phyloP scores from a whole-genome alignment of 2,888 invertebrate species.

The Aethes cnicana region DNA sequence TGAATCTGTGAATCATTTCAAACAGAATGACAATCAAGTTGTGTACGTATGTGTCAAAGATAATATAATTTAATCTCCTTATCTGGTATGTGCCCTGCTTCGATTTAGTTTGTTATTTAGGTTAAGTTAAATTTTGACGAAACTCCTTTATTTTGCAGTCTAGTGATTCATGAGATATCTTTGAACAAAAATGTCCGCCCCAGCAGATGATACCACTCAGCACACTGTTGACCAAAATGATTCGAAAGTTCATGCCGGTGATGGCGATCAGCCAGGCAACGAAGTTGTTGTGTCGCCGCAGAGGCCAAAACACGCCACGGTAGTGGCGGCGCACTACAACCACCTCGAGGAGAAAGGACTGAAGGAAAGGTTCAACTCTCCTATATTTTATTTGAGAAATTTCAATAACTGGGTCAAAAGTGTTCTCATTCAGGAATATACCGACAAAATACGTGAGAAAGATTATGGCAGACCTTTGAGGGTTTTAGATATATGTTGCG shows the following conservation, averaged over 20 bases:
- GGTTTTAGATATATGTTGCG: conserved; percentile 97
- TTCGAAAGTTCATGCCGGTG: conserved; percentile 1
- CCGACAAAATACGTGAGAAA: conserved; percentile 85
- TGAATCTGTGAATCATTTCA: too few relatives aligned
- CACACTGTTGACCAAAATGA: conserved; percentile 5
- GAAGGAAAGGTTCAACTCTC: conserved; percentile 90
- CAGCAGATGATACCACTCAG: neutral
- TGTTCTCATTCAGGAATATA: conserved; percentile 93
- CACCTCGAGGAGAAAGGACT: conserved; percentile 91
- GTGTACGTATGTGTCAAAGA: too few relatives aligned
- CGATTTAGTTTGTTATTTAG: too few relatives aligned
- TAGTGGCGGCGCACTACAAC: conserved; percentile 97
- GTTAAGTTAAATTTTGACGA: conserved; percentile 7
- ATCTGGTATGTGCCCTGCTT: too few relatives aligned
- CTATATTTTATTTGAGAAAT: conserved; percentile 96
- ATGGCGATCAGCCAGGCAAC: conserved; percentile 15
- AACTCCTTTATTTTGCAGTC: neutral
- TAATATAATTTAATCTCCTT: too few relatives aligned
- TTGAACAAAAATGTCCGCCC: conserved; percentile 5
- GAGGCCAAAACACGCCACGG: conserved; percentile 70
- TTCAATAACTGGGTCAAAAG: conserved; percentile 99
- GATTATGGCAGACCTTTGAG: conserved; percentile 85
- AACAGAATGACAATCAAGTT: too few relatives aligned
- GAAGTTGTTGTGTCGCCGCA: conserved; percentile 31
- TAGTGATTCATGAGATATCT: neutral